Evolutionary conservation across 2,888 invertebrate genomes (phyloP), one percentile per base, ranked within the genome.

Genomic region (Drosophila niveifrons): DNA sequence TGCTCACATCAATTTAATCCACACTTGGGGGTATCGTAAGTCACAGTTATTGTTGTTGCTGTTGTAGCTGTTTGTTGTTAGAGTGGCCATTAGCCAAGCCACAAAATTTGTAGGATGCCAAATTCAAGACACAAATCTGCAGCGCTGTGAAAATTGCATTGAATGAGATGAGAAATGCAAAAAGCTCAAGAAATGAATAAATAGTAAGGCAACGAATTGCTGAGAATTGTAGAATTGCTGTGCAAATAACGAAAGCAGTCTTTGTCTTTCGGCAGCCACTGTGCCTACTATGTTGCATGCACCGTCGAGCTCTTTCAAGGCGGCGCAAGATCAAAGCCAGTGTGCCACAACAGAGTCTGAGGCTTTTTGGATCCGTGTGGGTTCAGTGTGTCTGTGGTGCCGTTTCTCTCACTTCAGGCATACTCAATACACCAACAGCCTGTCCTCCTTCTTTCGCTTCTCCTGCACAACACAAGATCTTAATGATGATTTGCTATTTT

Each of bases 401-500:
- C 66, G 75, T 70, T 75, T 78, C 72, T 79, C 80, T 78, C 80
- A 70, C 75, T 74, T 79, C 48, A 29, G 39, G 36, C 71, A 56
- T 13, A 23, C 23, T 23, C 23, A 23, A 23, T 23, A 51, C 41
- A 48, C 34, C 28, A 9, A 41, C 53, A 50, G 13, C 15, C 15
- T 10, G n/a, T 47, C 50, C 17, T 7, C 28, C 44, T 18, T 17
- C 43, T 28, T 9, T 15, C 43, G 6, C 48, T 17, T 23, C 66
- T 57, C 18, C 17, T 17, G 18, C 62, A 8, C 55, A 15, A 34
- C 47, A 53, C 48, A 69, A 78, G 68, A 72, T 78, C 80, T 80
- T 83, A 84, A 84, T 84, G 75, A 84, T 84, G 89, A 84, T 84
- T 88, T 86, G 87, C 83, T 72, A 84, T 74, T 83, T 75, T 51